Conservation (phyloP, 2,113 vertebrate genomes). For the Mastomys coucha region DNA sequence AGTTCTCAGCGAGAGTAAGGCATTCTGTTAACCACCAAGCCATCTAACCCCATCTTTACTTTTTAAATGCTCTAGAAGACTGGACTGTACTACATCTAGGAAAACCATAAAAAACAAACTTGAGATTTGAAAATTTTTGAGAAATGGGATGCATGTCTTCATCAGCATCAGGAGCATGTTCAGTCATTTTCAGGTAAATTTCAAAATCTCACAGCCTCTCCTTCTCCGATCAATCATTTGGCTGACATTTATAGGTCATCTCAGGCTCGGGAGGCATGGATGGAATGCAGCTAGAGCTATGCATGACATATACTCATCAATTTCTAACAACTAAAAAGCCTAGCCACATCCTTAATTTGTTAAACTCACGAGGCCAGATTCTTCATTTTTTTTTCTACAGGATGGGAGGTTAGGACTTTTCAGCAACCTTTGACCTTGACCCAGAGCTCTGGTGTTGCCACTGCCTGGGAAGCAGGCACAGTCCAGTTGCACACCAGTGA, state of each 20-base stretch:
- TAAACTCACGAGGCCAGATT: neutral
- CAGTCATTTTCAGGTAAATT: neutral
- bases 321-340: neutral
- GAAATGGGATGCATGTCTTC: neutral
- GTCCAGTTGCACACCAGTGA: rapidly evolving
- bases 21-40: neutral
- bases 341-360: too few relatives aligned
- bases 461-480: too few relatives aligned
- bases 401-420: neutral
- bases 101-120: neutral
- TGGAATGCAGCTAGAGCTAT: neutral
- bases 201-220: neutral
- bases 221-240: too few relatives aligned
- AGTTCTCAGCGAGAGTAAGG: neutral
- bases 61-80: too few relatives aligned
- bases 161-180: neutral
- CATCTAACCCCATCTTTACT: neutral
- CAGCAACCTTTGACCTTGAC: neutral
- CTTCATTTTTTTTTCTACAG: neutral
- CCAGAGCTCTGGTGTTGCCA: neutral
- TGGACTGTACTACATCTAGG: too few relatives aligned
- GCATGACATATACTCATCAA: rapidly evolving
- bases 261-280: neutral
- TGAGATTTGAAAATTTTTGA: neutral
- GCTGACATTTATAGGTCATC: neutral